A percentile compares a stretch with the other conserved stretches of the same genome.
phyloP scores from a whole-genome alignment of 2,797 vertebrate species.

The Trachurus trachurus region DNA sequence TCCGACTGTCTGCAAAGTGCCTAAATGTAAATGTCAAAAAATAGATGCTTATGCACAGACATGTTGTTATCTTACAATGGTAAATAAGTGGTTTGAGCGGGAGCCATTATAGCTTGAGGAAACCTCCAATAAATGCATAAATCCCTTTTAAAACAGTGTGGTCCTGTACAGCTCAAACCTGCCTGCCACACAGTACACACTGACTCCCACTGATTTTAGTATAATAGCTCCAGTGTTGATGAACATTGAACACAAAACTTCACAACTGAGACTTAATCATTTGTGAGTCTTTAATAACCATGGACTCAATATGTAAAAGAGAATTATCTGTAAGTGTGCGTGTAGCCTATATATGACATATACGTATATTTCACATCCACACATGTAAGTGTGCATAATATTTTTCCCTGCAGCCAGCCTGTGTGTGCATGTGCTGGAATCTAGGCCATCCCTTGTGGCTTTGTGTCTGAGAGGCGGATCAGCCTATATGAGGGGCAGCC shows the following conservation, averaged over 20 bases:
- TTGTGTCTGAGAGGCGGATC: constrained; percentile 80
- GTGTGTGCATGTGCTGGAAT: constrained; percentile 81
- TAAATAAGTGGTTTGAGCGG: constrained; percentile 8
- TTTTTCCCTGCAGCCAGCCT: constrained; percentile 59
- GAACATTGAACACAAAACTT: not conserved
- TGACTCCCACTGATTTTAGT: not conserved
- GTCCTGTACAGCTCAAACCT: constrained; percentile 11
- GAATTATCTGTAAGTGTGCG: not conserved
- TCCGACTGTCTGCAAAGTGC: not conserved
- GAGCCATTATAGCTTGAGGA: not conserved
- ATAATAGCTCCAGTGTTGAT: not conserved
- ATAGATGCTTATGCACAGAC: not conserved
- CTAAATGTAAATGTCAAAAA: constrained; percentile 25
- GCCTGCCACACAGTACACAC: too few relatives aligned
- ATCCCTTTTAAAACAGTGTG: not conserved
- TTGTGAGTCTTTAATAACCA: not conserved
- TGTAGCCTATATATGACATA: not conserved
- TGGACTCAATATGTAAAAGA: not conserved
- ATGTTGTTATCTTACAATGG: not conserved
- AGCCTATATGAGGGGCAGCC: constrained; percentile 72
- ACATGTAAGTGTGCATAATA: constrained; percentile 30
- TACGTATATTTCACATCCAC: constrained; percentile 6
- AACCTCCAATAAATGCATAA: not conserved
- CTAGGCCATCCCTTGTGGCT: constrained; percentile 83
- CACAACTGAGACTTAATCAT: not conserved